Conservation (phyloP, 2,888 invertebrate genomes). For the Synergus japonicus region DNA sequence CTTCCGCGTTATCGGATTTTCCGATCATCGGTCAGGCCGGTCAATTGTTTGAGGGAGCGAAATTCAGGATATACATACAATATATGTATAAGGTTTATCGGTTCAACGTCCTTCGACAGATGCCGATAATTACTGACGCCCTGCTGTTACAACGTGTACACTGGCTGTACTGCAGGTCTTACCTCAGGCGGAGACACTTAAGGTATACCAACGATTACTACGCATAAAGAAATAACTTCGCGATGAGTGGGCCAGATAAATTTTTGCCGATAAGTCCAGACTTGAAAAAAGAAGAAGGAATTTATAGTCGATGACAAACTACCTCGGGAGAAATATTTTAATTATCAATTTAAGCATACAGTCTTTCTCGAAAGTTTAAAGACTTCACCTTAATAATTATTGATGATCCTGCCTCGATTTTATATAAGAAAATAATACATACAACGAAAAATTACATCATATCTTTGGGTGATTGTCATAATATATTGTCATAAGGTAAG, state of each 20-base stretch:
- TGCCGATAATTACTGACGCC: conserved; percentile 63
- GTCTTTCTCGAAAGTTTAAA: background rate
- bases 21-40: conserved; percentile 59
- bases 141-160: conserved; percentile 53
- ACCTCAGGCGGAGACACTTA: conserved; percentile 59
- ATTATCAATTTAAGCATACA: conserved; percentile 16
- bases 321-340: background rate
- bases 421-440: too few relatives aligned
- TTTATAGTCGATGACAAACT: conserved; percentile 18
- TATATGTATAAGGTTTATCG: conserved; percentile 42
- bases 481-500: background rate
- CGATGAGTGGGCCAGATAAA: conserved; percentile 44
- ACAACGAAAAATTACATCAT: too few relatives aligned
- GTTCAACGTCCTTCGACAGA: conserved; percentile 61
- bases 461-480: too few relatives aligned
- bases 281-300: background rate
- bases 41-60: conserved; percentile 42
- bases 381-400: background rate
- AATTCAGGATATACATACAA: conserved; percentile 49
- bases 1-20: conserved; percentile 63
- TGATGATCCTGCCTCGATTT: too few relatives aligned
- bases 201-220: conserved; percentile 36
- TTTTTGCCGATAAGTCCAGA: conserved; percentile 15
- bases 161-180: conserved; percentile 43
- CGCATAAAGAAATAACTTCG: conserved; percentile 20